Conservation (phyloP, 2,797 vertebrate species). For the Sitta carolinensis region DNA sequence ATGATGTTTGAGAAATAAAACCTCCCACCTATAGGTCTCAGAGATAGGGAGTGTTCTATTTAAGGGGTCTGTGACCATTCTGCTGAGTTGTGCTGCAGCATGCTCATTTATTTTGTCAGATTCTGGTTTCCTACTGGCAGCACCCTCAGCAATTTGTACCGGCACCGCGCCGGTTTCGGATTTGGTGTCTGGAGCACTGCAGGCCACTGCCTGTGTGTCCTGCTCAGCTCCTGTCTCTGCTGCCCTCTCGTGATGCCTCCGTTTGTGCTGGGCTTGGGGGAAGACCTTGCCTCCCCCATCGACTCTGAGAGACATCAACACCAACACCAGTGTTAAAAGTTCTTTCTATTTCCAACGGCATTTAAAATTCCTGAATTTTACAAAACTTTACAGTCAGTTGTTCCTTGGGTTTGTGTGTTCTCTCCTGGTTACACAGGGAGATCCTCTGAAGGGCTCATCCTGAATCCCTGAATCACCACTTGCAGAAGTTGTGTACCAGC, state of each 20-base stretch:
- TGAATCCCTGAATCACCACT: not conserved
- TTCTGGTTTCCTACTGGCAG: not conserved
- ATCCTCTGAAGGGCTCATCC: not conserved
- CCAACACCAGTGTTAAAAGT: not conserved
- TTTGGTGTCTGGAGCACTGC: accelerated
- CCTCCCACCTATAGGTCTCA: not conserved
- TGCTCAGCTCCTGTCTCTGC: conserved; percentile 28
- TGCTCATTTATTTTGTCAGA: accelerated
- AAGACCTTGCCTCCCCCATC: not conserved
- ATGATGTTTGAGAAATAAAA: accelerated
- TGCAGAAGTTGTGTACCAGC: not conserved
- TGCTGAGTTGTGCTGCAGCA: not conserved
- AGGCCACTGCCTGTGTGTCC: not conserved
- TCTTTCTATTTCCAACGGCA: not conserved
- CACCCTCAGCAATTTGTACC: not conserved
- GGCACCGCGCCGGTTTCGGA: accelerated
- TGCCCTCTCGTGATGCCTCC: conserved; percentile 48
- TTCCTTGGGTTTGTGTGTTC: not conserved
- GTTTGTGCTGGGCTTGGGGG: not conserved
- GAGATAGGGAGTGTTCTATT: accelerated
- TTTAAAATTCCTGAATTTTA: not conserved
- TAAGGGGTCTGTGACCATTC: not conserved
- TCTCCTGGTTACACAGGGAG: not conserved
- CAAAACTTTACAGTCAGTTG: not conserved
- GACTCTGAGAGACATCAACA: not conserved